phyloP scores from a whole-genome alignment of 2,888 invertebrate species.

The Drosophila buzzatii region DNA sequence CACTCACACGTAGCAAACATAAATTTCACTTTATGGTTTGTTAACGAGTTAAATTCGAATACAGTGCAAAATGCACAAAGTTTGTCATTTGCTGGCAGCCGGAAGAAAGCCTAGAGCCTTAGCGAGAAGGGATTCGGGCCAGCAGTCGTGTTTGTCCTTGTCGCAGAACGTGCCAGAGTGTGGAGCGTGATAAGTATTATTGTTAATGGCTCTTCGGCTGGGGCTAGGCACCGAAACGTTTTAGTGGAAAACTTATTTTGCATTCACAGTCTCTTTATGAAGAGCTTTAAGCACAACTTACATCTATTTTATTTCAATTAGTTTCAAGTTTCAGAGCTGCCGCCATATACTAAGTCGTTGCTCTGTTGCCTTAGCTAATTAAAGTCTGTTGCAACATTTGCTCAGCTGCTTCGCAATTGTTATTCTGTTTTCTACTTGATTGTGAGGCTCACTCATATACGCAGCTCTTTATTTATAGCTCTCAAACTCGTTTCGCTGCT shows the following conservation, averaged over 20 bases:
- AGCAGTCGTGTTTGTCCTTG: background rate
- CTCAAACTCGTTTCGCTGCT: conserved; percentile 32
- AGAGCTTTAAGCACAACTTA: conserved; percentile 17
- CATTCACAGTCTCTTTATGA: conserved; percentile 19
- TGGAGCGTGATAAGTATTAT: conserved; percentile 76
- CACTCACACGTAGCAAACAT: conserved; percentile 72
- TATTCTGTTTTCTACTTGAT: background rate
- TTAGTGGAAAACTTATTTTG: conserved; percentile 42
- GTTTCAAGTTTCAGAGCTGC: background rate
- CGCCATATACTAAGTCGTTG: background rate
- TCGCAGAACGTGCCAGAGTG: conserved; percentile 62
- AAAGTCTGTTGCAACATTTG: conserved; percentile 20
- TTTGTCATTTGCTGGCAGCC: conserved; percentile 63
- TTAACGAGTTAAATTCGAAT: conserved; percentile 78
- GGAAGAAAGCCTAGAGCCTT: conserved; percentile 38
- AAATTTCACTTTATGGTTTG: conserved; percentile 78
- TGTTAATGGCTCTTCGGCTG: conserved; percentile 62
- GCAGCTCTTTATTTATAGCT: background rate
- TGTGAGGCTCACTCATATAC: background rate
- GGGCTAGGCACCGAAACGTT: conserved; percentile 31
- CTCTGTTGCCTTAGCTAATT: conserved; percentile 14
- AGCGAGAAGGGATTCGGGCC: background rate
- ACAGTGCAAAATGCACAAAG: conserved; percentile 68
- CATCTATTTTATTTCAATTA: conserved; percentile 18
- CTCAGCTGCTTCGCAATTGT: conserved; percentile 28